Evolutionary conservation across 2,797 vertebrate species (phyloP).

Genomic region (Sebastes matsubarae): DNA sequence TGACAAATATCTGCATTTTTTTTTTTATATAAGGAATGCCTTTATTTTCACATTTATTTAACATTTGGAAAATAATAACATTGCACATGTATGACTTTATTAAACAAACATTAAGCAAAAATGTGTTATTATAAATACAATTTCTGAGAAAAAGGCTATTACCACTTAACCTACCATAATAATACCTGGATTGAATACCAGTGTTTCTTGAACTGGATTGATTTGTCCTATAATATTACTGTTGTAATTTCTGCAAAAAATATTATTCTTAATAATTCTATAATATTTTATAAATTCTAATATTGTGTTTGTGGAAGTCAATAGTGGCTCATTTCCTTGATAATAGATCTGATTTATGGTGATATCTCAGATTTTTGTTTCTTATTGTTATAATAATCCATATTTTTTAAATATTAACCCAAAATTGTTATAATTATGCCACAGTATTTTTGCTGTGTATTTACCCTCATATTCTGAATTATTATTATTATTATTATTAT

Average conservation of each 20-base stretch:
- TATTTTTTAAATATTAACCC: neutral
- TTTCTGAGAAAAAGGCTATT: neutral
- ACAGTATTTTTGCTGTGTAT: neutral
- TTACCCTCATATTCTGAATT: neutral
- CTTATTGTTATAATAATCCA: neutral
- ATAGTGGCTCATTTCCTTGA: neutral
- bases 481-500: constrained; percentile 2
- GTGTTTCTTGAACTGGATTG: neutral
- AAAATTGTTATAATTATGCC: neutral
- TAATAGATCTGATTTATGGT: neutral
- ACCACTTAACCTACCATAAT: neutral
- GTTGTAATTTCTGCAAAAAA: neutral
- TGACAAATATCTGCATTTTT: neutral
- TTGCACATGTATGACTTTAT: constrained; percentile 18
- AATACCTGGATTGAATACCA: neutral
- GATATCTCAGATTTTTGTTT: neutral
- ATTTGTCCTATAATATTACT: neutral
- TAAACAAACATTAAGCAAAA: neutral
- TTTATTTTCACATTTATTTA: neutral
- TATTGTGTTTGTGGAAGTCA: neutral
- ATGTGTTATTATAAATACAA: neutral
- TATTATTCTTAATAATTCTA: neutral
- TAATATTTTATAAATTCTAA: neutral
- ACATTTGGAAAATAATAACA: neutral
- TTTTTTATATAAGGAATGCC: neutral